A percentile compares a stretch with the other conserved stretches of the same genome.
phyloP scores from a whole-genome alignment of 2,888 invertebrate species.

The Hydriomena furcata region DNA sequence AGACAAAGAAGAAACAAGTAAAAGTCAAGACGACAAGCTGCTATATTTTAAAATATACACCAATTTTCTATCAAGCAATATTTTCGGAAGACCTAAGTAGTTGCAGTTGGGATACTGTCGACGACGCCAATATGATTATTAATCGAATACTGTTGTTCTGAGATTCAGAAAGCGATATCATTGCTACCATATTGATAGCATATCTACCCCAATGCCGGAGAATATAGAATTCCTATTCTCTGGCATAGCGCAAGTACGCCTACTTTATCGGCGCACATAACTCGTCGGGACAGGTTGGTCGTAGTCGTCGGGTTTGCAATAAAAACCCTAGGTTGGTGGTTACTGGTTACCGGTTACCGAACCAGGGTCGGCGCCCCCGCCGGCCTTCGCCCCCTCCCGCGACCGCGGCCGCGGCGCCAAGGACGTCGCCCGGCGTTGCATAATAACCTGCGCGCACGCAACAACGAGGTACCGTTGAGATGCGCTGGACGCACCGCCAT shows the following conservation, averaged over 20 bases:
- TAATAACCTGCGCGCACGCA: constrained; percentile 70
- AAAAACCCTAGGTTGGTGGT: constrained; percentile 54
- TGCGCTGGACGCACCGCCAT: constrained; percentile 37
- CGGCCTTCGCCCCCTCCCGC: constrained; percentile 70
- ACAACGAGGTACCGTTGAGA: constrained; percentile 66
- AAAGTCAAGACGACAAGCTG: too few species aligned
- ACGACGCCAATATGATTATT: too few species aligned
- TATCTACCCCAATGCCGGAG: constrained; percentile 31
- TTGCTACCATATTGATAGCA: too few species aligned
- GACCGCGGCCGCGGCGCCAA: constrained; percentile 55
- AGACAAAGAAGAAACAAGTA: too few species aligned
- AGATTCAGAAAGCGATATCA: constrained; percentile 9
- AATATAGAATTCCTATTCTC: constrained; percentile 48
- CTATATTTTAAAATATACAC: too few species aligned
- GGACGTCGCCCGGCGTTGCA: constrained; percentile 76
- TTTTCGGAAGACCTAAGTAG: too few species aligned
- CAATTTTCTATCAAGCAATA: too few species aligned
- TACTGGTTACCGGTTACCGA: constrained; percentile 46
- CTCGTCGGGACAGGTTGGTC: constrained; percentile 58
- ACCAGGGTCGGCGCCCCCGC: constrained; percentile 65
- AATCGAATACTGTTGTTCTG: not conserved
- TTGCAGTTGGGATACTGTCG: too few species aligned
- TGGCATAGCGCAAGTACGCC: constrained; percentile 49
- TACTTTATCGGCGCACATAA: constrained; percentile 62
- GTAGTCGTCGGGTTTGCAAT: constrained; percentile 54